Evolutionary conservation across 2,888 invertebrate species (phyloP), one percentile per base, ranked within the genome.

Genomic region (Melitaea athalia): DNA sequence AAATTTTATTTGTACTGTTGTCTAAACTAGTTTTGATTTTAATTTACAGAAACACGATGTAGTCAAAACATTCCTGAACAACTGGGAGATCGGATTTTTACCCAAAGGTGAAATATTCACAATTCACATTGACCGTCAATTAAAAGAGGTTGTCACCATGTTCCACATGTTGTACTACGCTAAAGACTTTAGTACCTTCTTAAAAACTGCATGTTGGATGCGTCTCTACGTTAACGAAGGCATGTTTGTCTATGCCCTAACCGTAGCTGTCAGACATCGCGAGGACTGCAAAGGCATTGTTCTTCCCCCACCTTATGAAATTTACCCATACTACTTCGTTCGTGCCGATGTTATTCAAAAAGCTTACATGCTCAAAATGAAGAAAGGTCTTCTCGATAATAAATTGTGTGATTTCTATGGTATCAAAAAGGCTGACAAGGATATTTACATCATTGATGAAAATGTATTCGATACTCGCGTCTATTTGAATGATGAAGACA

Each of bases 271-370:
- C 73, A 87, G 92, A 76, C 94, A 94, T 76, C 90, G 93, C 62
- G 85, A 88, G 11, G 93, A 93, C 79, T 91, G 89, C 84, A 89
- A 80, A 72, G 91, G 91, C 43, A 85, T 94, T 64, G 85, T 93
- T 42, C 81, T 94, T 43, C 94, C 94, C 55, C 93, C 94, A 70
- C 90, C 93, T 2, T 94, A 94, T 76, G 94, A 94, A 83, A 91
- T 94, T 75, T 91, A 94, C 73, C 96, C 96, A 0, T 94, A 95
- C 88, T 94, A 93, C 82, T 96, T 94, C 85, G 94, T 95, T 73
- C 94, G 95, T 77, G 90, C 93, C 31, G 95, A 95, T 77, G 94
- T 95, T n/a, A 92, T 96, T 76, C 91, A 94, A 71, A 93, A 91
- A 65, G 90, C 93, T 6, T 93, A 93, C 77, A 70, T 92, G 73